Evolutionary conservation across 2,888 invertebrate genomes (phyloP).

Genomic region (Willowsia nigromaculata): DNA sequence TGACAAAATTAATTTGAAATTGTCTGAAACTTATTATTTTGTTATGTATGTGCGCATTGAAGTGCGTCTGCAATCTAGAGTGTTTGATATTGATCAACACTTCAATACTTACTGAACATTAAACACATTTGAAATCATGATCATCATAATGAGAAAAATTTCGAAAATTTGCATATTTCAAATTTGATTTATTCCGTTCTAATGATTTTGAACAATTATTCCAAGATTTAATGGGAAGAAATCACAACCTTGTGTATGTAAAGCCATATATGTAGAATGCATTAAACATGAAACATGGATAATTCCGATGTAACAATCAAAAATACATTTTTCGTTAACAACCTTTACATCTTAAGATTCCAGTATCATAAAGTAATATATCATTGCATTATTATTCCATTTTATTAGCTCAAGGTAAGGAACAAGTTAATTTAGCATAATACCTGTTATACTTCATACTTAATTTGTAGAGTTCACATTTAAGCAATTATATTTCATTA

Average conservation of each 20-base stretch:
- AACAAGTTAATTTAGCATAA: not conserved
- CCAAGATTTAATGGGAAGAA: not conserved
- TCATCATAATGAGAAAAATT: no score
- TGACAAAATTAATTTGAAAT: not conserved
- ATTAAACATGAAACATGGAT: not conserved
- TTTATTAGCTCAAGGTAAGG: not conserved
- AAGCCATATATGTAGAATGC: not conserved
- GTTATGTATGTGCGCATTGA: no score
- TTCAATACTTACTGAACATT: no score
- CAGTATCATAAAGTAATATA: not conserved
- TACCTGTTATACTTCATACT: not conserved
- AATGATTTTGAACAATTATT: not conserved
- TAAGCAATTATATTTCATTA: conserved; percentile 8
- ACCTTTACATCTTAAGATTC: not conserved
- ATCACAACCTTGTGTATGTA: not conserved
- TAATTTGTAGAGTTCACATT: not conserved
- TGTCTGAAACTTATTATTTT: not conserved
- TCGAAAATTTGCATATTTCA: not conserved
- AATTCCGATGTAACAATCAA: not conserved
- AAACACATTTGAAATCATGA: no score
- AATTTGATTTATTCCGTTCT: no score
- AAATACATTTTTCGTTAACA: not conserved
- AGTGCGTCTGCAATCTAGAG: no score
- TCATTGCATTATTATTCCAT: not conserved
- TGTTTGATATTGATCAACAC: no score